A percentile compares a stretch with the other conserved stretches of the same genome.
These are phyloP conservation scores for Craseonycteris thonglongyai DNA, from an alignment of 2,113 vertebrate species.

Conservation along the genomic window DNA sequence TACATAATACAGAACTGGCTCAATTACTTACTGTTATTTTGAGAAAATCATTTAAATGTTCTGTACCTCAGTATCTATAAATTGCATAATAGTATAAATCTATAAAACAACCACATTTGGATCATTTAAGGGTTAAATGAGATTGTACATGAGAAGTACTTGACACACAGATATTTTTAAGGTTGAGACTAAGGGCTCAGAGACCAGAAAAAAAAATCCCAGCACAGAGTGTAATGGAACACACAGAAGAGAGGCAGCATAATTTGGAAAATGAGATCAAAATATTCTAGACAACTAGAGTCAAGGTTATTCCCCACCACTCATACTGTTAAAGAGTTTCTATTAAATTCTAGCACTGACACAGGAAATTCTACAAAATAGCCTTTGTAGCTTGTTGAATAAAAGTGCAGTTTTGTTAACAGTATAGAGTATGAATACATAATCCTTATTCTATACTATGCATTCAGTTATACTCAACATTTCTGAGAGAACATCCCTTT, in stretches of 20 bases:
- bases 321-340: background rate
- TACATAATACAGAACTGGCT: background rate
- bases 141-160: background rate
- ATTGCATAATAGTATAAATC: background rate
- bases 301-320: background rate
- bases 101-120: background rate
- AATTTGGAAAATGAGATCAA: background rate
- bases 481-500: background rate
- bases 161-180: background rate
- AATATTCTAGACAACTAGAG: background rate
- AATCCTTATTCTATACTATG: background rate
- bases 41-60: background rate
- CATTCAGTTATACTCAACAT: background rate
- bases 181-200: background rate
- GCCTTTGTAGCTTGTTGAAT: background rate
- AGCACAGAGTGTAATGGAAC: background rate
- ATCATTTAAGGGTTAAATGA: background rate
- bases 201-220: background rate
- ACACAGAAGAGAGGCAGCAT: background rate
- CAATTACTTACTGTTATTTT: background rate
- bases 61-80: background rate
- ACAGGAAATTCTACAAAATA: background rate
- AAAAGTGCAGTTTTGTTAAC: background rate
- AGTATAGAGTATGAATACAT: background rate
- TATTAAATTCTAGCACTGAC: background rate